Evolutionary conservation across 2,888 invertebrate genomes (phyloP), one percentile per base, ranked within the genome.

Genomic region (Polia nebulosa): DNA sequence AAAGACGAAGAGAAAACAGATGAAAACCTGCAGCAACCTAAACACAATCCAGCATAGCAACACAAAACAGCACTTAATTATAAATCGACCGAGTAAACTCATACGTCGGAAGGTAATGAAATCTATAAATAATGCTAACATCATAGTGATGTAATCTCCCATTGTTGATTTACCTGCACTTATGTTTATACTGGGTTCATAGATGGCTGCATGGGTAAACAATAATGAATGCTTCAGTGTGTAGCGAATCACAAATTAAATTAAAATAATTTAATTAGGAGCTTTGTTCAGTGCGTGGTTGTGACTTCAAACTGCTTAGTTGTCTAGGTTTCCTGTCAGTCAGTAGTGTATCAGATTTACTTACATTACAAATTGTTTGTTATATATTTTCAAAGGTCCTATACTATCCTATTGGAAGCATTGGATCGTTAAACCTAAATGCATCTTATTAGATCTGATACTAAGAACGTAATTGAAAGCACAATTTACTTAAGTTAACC

Each of bases 101-200:
- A 74, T 64, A 59, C 61, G 60, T 72, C 69, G 56, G 75, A 77
- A 78, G 80, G 81, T 72, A 84, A 85, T 83, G 78, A 78, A 85
- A 87, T 88, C 88, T 89, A 89, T 85, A 87, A 88, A 88, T 88
- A 89, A 81, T 84, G 69, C 72, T 84, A 82, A 65, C 87, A 82
- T 90, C 88, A 89, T 76, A 74, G 75, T 90, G 88, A 89, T 87
- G 91, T 87, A 86, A 91, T 81, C 82, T 79, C 74, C 64, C 70
- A 87, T 88, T 88, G 90, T 89, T 88, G 86, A 86, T 86, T 84
- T 89, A 87, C 87, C 84, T 87, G 85, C 86, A 85, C 59, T 76
- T 83, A 62, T 76, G 69, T 68, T 82, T 80, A 68, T 71, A 74
- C 60, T 55, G 53, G 53, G 32, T 59, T 67, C 49, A 62, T 22